Conservation (phyloP, 2,888 invertebrate genomes). For the Cinara cedri region DNA sequence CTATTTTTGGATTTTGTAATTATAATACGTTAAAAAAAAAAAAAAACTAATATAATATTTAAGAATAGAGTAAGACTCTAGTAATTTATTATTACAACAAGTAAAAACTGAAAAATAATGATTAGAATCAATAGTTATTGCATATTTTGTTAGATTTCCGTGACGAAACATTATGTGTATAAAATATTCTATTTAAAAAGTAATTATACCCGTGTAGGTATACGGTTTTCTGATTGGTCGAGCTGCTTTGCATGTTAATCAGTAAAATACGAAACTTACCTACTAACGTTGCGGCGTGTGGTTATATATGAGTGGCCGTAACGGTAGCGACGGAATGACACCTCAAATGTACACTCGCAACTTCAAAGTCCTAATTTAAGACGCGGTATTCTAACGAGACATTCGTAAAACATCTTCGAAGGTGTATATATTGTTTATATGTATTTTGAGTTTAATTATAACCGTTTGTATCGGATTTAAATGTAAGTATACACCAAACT, state of each 20-base stretch:
- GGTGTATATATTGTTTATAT: neutral
- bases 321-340: neutral
- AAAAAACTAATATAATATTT: too few relatives aligned
- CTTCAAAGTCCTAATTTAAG: conserved; percentile 8
- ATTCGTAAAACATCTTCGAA: neutral
- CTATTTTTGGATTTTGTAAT: too few relatives aligned
- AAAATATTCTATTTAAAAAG: neutral
- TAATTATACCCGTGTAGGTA: neutral
- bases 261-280: neutral
- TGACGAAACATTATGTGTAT: too few relatives aligned
- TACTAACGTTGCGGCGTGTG: neutral
- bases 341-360: neutral
- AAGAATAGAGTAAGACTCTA: too few relatives aligned
- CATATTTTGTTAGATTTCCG: too few relatives aligned
- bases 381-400: neutral
- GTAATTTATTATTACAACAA: too few relatives aligned
- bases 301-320: neutral
- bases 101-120: too few relatives aligned
- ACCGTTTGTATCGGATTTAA: too few relatives aligned
- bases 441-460: too few relatives aligned
- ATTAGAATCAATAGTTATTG: too few relatives aligned
- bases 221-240: neutral
- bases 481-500: too few relatives aligned
- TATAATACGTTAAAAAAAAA: too few relatives aligned
- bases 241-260: neutral